Evolutionary conservation across 1,140 invertebrate species (phyloP), one percentile per base, ranked within the genome.

Genomic region (Heliconius melpomene): DNA sequence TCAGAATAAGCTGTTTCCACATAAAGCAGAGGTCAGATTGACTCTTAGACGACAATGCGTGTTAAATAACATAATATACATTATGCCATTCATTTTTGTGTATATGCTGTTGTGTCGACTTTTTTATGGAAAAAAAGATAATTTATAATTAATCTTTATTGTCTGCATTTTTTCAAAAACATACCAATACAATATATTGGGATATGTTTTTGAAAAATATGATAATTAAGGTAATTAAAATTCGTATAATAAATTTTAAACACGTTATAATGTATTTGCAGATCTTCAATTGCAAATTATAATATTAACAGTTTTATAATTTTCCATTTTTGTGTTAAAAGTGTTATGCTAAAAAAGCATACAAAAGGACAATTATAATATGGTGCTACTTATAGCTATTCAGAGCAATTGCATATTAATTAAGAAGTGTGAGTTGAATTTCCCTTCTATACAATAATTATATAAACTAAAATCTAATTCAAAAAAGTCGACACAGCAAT

Each of bases 1-100:
- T 98, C 91, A 95, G 96, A 86, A 97, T 97, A 91, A 95, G 96
- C 86, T 97, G 97, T 90, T 97, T 98, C 94, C 94, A 95, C 76
- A 96, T 97, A 88, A 96, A 96, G 82, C 95, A 95, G 79, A 91
- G 95, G 57, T 82, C 90, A 79, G 96, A 96, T 95, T 96, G 96
- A 96, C 96, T 96, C 93, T 94, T 93, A 90, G 91, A 87, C 23
- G 92, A 93, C 92, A 91, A 95, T 94, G 95, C 95, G 93, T 95
- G 96, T 95, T 96, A 95, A 92, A 83, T 94, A 81, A 88, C 85
- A 87, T 88, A 87, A 91, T 87, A 70, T 89, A 46, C 18, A 20
- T 52, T 52, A 77, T 74, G 75, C 72, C 78, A 16, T 29, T 66
- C 13, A 29, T 29, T 66, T 60, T 13, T 66, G 9, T 60, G n/a